These are phyloP conservation scores for Dipodomys merriami DNA, from an alignment of 2,113 vertebrate genomes.

Conservation along the genomic window DNA sequence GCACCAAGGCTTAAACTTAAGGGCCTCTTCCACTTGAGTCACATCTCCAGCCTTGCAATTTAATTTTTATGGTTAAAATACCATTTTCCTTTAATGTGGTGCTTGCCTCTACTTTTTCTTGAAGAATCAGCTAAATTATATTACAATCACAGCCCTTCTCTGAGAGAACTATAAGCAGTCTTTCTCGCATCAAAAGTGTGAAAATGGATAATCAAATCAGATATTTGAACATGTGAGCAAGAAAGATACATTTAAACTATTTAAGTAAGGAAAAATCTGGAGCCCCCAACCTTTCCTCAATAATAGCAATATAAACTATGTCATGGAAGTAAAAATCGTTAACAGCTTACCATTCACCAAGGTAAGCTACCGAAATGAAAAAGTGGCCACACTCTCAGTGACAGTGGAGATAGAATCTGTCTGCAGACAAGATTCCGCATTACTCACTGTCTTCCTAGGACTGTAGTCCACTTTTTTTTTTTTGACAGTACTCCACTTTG, in stretches of 20 bases:
- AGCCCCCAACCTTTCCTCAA: neutral
- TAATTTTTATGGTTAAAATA: neutral
- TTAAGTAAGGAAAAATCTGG: neutral
- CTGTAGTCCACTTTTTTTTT: neutral
- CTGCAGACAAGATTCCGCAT: neutral
- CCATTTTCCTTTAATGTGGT: neutral
- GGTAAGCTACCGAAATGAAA: neutral
- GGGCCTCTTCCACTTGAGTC: no score
- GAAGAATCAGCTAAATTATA: slow-evolving; percentile 11
- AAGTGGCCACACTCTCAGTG: neutral
- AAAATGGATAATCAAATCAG: slow-evolving; percentile 1
- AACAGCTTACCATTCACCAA: neutral
- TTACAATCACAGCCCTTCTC: neutral
- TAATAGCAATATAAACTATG: neutral
- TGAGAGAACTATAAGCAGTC: neutral
- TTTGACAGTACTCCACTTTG: no score
- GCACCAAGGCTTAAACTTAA: no score
- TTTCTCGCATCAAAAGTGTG: neutral
- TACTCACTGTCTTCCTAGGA: neutral
- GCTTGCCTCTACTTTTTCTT: neutral
- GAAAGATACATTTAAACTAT: neutral
- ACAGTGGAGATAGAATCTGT: neutral
- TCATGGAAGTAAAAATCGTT: neutral
- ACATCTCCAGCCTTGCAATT: no score
- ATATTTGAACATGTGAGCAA: neutral